Evolutionary conservation across 23 tunicate species (phyloP), one percentile per base, ranked within the genome.

Genomic region (Corella eumyota): DNA sequence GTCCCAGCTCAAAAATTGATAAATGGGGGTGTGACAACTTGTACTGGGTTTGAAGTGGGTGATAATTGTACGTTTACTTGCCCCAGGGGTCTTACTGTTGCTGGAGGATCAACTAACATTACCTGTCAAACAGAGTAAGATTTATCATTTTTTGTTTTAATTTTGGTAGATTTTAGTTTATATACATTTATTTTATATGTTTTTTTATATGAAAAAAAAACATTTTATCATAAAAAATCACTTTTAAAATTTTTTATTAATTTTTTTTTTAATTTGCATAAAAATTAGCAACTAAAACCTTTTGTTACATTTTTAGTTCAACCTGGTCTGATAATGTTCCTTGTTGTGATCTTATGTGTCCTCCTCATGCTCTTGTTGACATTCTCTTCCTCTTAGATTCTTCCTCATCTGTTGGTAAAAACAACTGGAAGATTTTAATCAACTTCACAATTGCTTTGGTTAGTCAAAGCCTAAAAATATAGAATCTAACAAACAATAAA

Each of bases 311-410:
- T n/a, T n/a, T 6, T 61, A 74, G 80, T 36, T 26, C 49, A 30
- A 55, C 68, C 3, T 79, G 87, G 87, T 35, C 71, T 1, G 68
- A 56, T 25, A 30, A 69, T 0, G 37, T 55, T 20, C 87, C 87
- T 25, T 79, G 87, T 32, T 79, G 87, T 31, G 87, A 79, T 58
- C 77, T 79, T 22, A 60, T 56, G 50, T 79, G 87, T 56, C 87
- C 87, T n/a, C 87, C 87, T 32, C 74, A 79, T 30, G 87, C 87
- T 9, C 64, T 60, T 27, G 87, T 79, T 15, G 87, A 79, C 52
- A 52, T 79, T 13, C 30, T 59, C 32, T 70, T 79, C 26, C 70
- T 79, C 26, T 71, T 79, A 26, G 87, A 79, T 45, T 79, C 87
- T 2, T 79, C 87, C 29, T 79, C 87, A 25, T 79, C 87, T 11